phyloP scores from a whole-genome alignment of 2,888 invertebrate species.

The Ochropleura leucogaster region DNA sequence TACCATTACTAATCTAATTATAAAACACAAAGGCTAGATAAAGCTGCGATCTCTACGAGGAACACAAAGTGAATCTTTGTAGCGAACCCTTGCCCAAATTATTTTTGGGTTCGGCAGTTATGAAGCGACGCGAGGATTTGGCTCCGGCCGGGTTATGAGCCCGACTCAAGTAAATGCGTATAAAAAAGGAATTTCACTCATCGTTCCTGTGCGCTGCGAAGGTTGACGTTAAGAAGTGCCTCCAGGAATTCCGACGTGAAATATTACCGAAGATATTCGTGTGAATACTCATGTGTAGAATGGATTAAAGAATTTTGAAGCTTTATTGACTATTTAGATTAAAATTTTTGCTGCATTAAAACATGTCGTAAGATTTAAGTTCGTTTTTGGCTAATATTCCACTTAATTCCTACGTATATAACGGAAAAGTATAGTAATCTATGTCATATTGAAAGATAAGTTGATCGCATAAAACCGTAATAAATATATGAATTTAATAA shows the following conservation, averaged over 20 bases:
- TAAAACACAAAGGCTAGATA: slow-evolving; percentile 40
- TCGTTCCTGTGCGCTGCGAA: slow-evolving; percentile 50
- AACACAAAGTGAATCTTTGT: slow-evolving; percentile 59
- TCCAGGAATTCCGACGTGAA: slow-evolving; percentile 48
- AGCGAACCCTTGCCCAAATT: slow-evolving; percentile 55
- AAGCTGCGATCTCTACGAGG: slow-evolving; percentile 35
- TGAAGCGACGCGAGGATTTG: slow-evolving; percentile 62
- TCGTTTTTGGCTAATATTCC: background rate
- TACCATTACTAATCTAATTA: slow-evolving; percentile 34
- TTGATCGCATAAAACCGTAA: background rate
- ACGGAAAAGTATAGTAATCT: background rate
- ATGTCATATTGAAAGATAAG: background rate
- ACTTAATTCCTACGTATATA: background rate
- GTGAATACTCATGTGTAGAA: slow-evolving; percentile 34
- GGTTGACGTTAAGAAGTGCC: slow-evolving; percentile 54
- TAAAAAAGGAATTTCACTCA: slow-evolving; percentile 66
- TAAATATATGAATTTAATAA: background rate
- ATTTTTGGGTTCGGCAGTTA: slow-evolving; percentile 64
- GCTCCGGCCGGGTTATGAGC: slow-evolving; percentile 54
- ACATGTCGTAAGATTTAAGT: background rate
- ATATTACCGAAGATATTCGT: slow-evolving; percentile 55
- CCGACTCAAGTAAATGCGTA: slow-evolving; percentile 60
- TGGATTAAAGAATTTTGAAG: slow-evolving; percentile 32
- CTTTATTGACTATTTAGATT: slow-evolving; percentile 16
- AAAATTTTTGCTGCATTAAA: slow-evolving; percentile 2